phyloP scores from a whole-genome alignment of 2,113 vertebrate genomes.

The Ginglymostoma cirratum region DNA sequence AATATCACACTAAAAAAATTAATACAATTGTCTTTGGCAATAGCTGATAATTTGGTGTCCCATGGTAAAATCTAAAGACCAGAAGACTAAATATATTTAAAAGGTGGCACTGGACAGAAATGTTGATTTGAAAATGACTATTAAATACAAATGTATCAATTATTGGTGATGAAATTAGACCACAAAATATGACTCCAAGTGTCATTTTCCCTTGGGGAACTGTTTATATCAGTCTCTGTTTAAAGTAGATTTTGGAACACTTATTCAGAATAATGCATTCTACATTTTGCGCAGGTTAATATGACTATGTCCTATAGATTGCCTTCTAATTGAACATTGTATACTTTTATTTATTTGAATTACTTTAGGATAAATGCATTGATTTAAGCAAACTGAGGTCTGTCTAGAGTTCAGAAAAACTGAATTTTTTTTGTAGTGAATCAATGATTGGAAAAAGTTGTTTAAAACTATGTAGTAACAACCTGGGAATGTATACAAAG shows the following conservation, averaged over 20 bases:
- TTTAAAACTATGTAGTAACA: neutral
- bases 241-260: neutral
- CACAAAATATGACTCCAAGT: neutral
- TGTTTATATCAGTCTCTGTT: neutral
- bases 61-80: neutral
- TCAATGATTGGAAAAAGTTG: conserved; percentile 23
- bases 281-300: neutral
- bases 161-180: neutral
- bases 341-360: neutral
- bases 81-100: neutral
- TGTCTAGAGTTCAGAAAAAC: neutral
- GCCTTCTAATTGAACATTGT: neutral
- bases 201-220: neutral
- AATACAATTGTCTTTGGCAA: neutral
- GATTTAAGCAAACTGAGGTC: neutral
- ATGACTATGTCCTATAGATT: neutral
- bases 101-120: neutral
- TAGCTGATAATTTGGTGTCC: neutral
- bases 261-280: neutral
- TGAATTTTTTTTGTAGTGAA: neutral
- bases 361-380: neutral
- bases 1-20: neutral
- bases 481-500: conserved; percentile 23
- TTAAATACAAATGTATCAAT: neutral
- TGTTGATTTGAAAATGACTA: neutral